Evolutionary conservation across 92 coral and sea anemone genomes (phyloP), one percentile per base, ranked within the genome.

Genomic region (Epizoanthus rinbou): DNA sequence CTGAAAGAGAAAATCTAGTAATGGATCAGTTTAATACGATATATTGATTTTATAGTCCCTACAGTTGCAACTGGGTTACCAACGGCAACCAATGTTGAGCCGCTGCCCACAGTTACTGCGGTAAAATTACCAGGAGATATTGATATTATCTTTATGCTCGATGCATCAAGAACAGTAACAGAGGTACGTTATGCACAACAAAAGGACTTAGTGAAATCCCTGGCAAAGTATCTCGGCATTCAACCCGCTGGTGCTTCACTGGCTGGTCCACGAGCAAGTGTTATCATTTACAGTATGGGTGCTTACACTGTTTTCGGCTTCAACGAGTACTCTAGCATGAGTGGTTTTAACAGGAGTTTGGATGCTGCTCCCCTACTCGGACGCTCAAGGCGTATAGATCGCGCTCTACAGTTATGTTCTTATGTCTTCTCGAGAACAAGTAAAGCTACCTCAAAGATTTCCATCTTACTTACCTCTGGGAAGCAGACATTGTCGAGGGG

Each of bases 141-240:
- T 50, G 54, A 50, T 50, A 13, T 50, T 16, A 80, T 83, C 60
- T 69, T 83, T 17, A 80, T 80, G 65, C 65, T 83, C 72, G 86
- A 83, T 57, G 86, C 80, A 25, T 83, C 86, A n/a, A 53, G 71
- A n/a, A 73, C 73, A 33, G 70, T 83, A n/a, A 71, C 73, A 37
- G 71, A 56, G 22, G 56, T 71, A 1, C 80, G 74, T 10, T 83
- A 71, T 43, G 54, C 21, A 1, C 19, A 71, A 62, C 41, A 57
- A 53, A 83, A 83, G 80, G 47, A 72, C 3, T 83, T 80, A 14
- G 86, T 73, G 0, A 56, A 83, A 13, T 41, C 76, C 18, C 47
- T 83, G 13, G 63, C 74, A 37, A 56, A 83, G 45, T 56, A 79
- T 14, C 45, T 83, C 31, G 86, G 73, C 13, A 72, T 83, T 21